Base-by-base conservation (phyloP, 2,888 invertebrate genomes). In the Argynnis bischoffii region DNA sequence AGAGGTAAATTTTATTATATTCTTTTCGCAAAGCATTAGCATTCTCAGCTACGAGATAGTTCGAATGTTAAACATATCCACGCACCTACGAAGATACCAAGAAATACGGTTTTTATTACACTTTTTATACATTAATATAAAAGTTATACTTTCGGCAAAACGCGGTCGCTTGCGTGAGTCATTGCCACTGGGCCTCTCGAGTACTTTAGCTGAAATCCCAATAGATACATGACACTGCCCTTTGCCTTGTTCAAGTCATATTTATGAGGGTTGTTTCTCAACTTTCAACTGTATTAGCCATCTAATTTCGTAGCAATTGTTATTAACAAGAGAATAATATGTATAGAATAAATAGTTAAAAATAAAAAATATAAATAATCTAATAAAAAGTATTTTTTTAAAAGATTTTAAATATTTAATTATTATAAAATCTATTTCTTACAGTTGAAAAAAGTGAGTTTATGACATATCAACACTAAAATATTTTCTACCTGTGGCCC, bases 121-220 rank as follows among this genome's bases (percentile, higher is more conserved):
- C 11, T 2, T 6, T 6, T 35, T 77, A 80, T 77, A 77, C 81
- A 83, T 83, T 79, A 54, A 54, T 26, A 80, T 79, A 85, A 86
- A 86, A 84, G 76, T 79, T 82, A 81, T 80, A 84, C 88, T 90
- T 89, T 90, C 88, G 88, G 87, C 46, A 21, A 79, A 85, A 88
- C 67, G 69, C 66, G 70, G 69, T 72, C 74, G 78, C 77, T 76
- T 78, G 81, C 83, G 84, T 84, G 86, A 84, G 83, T 78, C 84
- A 85, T 85, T 83, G 83, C 77, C 81, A 79, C 82, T 79, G 78
- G n/a, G 3, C 35, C 53, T 50, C 18, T 74, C 78, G 73, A 79
- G 74, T 76, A 75, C 78, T 81, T 81, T 76, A 76, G 75, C 83
- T 74, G 74, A 74, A 78, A 76, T 81, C 83, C 81, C 81, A 73